A percentile compares a stretch with the other conserved stretches of the same genome.
Evolutionary conservation across 2,888 invertebrate genomes (phyloP).

Genomic region (Escarpia spicata): DNA sequence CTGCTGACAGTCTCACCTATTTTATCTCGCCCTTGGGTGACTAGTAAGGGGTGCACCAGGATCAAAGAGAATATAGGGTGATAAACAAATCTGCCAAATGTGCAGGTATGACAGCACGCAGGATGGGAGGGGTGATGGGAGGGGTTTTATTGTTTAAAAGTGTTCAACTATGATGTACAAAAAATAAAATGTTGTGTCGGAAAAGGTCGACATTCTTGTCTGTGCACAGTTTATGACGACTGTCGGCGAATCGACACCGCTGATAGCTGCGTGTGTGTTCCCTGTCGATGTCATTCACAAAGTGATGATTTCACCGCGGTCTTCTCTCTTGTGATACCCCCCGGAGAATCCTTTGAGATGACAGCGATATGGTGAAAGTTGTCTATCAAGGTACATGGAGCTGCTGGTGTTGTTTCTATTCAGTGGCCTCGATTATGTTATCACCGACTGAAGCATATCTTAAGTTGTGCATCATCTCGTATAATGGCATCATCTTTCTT

Average conservation of each 20-base stretch:
- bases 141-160: conserved; percentile 9
- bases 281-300: background rate
- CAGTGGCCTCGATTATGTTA: background rate
- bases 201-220: background rate
- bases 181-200: background rate
- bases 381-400: background rate
- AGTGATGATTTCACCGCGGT: background rate
- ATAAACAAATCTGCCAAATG: background rate
- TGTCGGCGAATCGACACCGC: background rate
- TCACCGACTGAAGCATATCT: background rate
- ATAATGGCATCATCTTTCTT: background rate
- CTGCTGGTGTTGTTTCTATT: background rate
- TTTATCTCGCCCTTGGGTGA: background rate
- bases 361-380: background rate
- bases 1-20: background rate
- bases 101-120: background rate
- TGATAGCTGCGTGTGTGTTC: background rate
- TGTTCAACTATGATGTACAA: background rate
- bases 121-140: background rate
- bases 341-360: background rate
- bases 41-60: background rate
- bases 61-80: background rate
- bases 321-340: background rate
- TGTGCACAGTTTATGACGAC: background rate
- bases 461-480: background rate